Evolutionary conservation across 2,113 vertebrate species (phyloP).

Genomic region (Okapia johnstoni): DNA sequence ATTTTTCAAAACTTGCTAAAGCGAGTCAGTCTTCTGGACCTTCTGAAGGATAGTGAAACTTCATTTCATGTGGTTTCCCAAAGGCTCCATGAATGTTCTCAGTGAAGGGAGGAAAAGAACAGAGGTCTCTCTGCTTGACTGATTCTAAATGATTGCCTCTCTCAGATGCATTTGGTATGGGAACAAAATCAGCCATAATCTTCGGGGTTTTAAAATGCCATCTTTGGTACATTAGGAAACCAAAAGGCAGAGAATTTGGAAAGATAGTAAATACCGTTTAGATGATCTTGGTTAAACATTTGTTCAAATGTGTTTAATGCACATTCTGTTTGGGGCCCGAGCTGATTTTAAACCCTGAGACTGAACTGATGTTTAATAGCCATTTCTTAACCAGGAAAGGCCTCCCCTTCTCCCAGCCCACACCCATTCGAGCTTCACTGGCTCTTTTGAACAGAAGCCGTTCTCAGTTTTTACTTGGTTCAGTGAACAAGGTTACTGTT

Average conservation of each 20-base stretch:
- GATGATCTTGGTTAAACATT: neutral
- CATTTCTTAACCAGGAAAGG: conserved; percentile 46
- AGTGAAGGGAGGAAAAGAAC: neutral
- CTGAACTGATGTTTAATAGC: conserved; percentile 22
- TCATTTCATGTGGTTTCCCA: neutral
- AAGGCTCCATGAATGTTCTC: neutral
- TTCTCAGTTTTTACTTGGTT: conserved; percentile 73
- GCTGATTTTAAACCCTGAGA: neutral
- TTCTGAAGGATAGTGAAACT: neutral
- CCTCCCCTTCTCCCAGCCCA: neutral
- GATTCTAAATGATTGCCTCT: neutral
- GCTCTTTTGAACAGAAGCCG: conserved; percentile 69
- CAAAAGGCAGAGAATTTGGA: neutral
- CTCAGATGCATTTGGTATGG: neutral
- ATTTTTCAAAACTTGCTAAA: neutral
- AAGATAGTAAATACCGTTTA: neutral
- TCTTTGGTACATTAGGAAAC: conserved; percentile 31
- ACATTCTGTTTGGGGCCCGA: neutral
- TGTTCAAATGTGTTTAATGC: neutral
- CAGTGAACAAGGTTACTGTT: conserved; percentile 75
- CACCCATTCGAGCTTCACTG: conserved; percentile 63
- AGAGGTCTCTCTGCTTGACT: conserved; percentile 50
- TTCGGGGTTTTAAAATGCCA: neutral
- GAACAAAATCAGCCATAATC: conserved; percentile 13
- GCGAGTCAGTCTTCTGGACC: neutral